Base-by-base conservation (phyloP, 2,113 vertebrate species). In the Sinocyclocheilus rhinocerous region DNA sequence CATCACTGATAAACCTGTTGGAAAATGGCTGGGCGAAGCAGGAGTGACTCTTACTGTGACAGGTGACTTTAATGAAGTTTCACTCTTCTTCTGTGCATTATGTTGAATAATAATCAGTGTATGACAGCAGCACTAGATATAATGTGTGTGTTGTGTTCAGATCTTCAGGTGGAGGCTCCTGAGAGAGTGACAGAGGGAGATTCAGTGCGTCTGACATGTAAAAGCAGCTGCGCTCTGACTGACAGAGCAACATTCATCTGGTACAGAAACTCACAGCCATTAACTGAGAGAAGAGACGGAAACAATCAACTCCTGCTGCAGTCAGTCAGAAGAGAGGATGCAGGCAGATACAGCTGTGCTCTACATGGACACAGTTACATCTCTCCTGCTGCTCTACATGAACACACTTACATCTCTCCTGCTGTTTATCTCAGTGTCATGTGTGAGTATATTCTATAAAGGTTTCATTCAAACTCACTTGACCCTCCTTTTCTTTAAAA, bases 21-120 rank as follows among this genome's bases (percentile, higher is more conserved):
- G 12, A 0, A 70, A 36, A 10, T 70, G 29, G 16, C 0, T 0
- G 10, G 67, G 67, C 36, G 0, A 0, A 0, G 3, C 67, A 4
- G 67, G 67, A 70, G 67, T 70, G 67, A 4, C 0, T 70, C 67
- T 70, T 20, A 20, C 3, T 70, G 29, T 70, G 3, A 36, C 16
- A 70, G 67, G 29, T 70, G 29, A 36, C 1, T 36, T 20, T 69
- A 0, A 20, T 69, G 29, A 70, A 15, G 1, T 70, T 20, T 18
- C 15, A 9, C 29, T 70, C 29, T 70, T 36, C 67, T 69, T 65
- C 24, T 26, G 24, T 65, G 61, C 61, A 65, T 26, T 65, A 6
- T 6, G 11, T 67, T 67, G 63, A 29, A 29, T 67, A 67, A 67
- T 67, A 67, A 29, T 29, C 24, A 67, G 24, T 67, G 26, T 57